Conservation (phyloP, 2,888 invertebrate genomes). For the Pterobdella sp. region DNA sequence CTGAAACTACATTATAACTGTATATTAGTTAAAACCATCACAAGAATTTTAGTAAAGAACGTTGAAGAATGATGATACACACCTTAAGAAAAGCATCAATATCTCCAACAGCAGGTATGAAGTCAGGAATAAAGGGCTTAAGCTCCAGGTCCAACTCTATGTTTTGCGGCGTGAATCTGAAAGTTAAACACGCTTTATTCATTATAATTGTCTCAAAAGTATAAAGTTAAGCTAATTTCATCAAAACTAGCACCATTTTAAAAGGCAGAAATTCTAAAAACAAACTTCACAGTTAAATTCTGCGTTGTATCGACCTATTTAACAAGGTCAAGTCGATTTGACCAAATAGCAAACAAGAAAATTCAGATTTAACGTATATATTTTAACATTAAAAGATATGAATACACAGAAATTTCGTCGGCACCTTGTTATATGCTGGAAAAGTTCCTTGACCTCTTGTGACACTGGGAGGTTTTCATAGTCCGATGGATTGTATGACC, state of each 20-base stretch:
- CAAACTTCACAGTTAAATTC: too few relatives aligned
- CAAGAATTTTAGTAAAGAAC: too few relatives aligned
- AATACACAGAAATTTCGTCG: not conserved
- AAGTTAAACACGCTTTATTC: too few relatives aligned
- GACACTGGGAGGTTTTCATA: constrained; percentile 74
- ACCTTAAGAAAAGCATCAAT: constrained; percentile 96
- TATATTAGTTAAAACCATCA: too few relatives aligned
- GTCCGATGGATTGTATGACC: constrained; percentile 70
- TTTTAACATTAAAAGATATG: not conserved
- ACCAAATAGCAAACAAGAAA: too few relatives aligned
- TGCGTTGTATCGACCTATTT: too few relatives aligned
- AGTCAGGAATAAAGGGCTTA: constrained; percentile 90
- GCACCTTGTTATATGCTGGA: constrained; percentile 80
- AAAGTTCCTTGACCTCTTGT: constrained; percentile 78
- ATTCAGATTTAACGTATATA: too few relatives aligned
- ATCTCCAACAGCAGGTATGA: constrained; percentile 93
- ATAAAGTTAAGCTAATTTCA: not conserved
- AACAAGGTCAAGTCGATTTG: too few relatives aligned
- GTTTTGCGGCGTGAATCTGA: constrained; percentile 81
- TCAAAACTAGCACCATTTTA: not conserved
- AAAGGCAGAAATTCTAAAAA: too few relatives aligned
- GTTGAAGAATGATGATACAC: too few relatives aligned
- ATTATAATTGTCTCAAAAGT: not conserved
- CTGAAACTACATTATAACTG: too few relatives aligned
- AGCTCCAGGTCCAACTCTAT: constrained; percentile 81